A percentile compares a stretch with the other conserved stretches of the same genome.
phyloP scores from a whole-genome alignment of 1,140 invertebrate species.

The Phocides pigmalion region DNA sequence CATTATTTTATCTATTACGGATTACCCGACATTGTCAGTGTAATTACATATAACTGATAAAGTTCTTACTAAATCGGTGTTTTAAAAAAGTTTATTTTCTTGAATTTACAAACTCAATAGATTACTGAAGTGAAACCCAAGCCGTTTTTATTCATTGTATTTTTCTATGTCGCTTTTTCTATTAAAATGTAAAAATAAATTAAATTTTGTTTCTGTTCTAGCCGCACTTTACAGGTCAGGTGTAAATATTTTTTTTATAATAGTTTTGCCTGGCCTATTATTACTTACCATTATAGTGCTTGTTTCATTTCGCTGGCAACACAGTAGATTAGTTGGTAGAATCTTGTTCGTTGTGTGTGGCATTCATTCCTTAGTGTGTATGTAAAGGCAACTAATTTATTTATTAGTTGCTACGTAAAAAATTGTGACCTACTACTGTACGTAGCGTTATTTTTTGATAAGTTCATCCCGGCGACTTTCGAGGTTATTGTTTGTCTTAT shows the following conservation, averaged over 20 bases:
- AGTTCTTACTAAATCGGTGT: too few relatives aligned
- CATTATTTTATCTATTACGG: too few relatives aligned
- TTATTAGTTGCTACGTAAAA: slow-evolving; percentile 27
- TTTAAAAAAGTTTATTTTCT: too few relatives aligned
- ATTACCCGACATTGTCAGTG: too few relatives aligned
- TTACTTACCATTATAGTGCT: slow-evolving; percentile 17
- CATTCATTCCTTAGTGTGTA: slow-evolving; percentile 5
- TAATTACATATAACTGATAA: too few relatives aligned
- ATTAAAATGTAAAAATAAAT: slow-evolving; percentile 20
- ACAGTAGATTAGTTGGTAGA: slow-evolving; percentile 10
- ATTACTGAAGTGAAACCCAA: slow-evolving; percentile 19
- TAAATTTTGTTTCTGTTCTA: slow-evolving; percentile 29
- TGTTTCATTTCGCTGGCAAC: slow-evolving; percentile 24
- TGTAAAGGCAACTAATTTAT: slow-evolving; percentile 10
- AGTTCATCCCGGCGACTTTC: slow-evolving; percentile 27
- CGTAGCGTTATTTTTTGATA: slow-evolving; percentile 21
- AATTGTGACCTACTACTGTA: slow-evolving; percentile 8
- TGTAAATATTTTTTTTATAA: slow-evolving; percentile 15
- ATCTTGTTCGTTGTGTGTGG: slow-evolving; percentile 25
- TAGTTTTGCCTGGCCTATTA: slow-evolving; percentile 28
- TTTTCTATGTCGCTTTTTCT: slow-evolving; percentile 27
- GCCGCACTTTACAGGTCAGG: slow-evolving; percentile 29
- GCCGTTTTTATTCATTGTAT: slow-evolving; percentile 24
- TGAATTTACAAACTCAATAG: too few relatives aligned
- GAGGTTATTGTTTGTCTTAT: slow-evolving; percentile 37